Conservation (phyloP, 2,888 invertebrate species). For the Pyrochroa serraticornis region DNA sequence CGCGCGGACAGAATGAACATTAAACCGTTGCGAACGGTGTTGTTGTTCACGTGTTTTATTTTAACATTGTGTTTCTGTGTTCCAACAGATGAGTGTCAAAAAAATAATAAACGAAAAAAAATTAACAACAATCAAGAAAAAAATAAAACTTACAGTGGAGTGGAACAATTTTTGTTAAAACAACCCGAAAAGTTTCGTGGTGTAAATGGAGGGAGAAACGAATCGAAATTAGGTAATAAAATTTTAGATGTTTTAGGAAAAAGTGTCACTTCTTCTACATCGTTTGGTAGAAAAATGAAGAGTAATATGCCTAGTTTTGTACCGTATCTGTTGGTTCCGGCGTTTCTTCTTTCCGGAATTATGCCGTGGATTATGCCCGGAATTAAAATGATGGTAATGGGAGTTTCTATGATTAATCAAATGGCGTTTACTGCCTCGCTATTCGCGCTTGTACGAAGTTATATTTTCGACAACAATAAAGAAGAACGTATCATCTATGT, state of each 20-base stretch:
- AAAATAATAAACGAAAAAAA: too few species aligned
- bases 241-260: not conserved
- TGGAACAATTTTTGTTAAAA: not conserved
- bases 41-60: too few species aligned
- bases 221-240: not conserved
- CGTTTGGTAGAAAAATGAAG: constrained; percentile 17
- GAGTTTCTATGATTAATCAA: constrained; percentile 68
- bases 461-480: constrained; percentile 63
- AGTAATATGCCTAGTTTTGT: constrained; percentile 40
- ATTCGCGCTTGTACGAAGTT: constrained; percentile 64
- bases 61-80: too few species aligned
- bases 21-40: too few species aligned
- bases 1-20: too few species aligned
- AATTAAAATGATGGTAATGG: constrained; percentile 69
- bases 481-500: constrained; percentile 64
- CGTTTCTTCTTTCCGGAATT: constrained; percentile 69
- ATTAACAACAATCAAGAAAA: too few species aligned
- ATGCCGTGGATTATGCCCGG: constrained; percentile 73
- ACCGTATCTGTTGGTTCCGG: constrained; percentile 67
- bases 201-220: not conserved
- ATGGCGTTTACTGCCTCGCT: constrained; percentile 70
- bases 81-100: too few species aligned
- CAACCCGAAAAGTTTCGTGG: constrained; percentile 14
- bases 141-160: too few species aligned
- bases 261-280: not conserved